Conservation (phyloP, 2,888 invertebrate species). For the Drosophila barbarae region DNA sequence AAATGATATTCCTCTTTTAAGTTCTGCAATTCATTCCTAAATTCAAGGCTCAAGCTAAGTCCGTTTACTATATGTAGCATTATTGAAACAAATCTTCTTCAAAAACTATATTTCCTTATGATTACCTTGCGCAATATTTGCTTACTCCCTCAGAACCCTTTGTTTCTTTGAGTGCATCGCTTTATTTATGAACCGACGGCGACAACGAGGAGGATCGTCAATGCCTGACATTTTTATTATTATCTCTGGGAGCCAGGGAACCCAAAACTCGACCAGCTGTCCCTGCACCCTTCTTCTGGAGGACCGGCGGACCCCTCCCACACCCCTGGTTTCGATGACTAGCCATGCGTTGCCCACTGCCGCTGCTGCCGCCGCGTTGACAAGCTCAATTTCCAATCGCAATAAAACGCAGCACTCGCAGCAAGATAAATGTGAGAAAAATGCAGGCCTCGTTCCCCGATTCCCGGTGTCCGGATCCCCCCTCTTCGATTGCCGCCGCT, state of each 20-base stretch:
- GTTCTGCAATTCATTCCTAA: no score
- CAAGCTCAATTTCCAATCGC: slow-evolving; percentile 75
- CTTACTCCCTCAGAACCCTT: background rate
- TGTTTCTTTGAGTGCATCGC: slow-evolving; percentile 63
- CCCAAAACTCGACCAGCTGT: slow-evolving; percentile 67
- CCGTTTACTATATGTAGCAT: no score
- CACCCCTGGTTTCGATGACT: slow-evolving; percentile 46
- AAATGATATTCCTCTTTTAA: background rate
- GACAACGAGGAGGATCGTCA: slow-evolving; percentile 51
- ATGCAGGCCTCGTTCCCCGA: slow-evolving; percentile 56
- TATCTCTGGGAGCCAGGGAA: slow-evolving; percentile 50
- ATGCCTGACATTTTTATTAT: slow-evolving; percentile 78
- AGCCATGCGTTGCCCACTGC: slow-evolving; percentile 65
- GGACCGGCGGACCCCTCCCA: background rate
- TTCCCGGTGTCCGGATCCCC: background rate
- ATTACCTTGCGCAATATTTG: background rate
- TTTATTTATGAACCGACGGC: slow-evolving; percentile 75
- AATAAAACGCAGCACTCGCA: slow-evolving; percentile 73
- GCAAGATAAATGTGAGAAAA: slow-evolving; percentile 76
- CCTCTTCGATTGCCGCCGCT: slow-evolving; percentile 4
- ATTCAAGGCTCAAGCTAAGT: background rate
- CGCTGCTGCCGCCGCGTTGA: slow-evolving; percentile 58
- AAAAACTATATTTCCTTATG: no score
- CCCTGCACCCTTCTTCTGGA: slow-evolving; percentile 27
- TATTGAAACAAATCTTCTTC: no score